Evolutionary conservation across 1,140 invertebrate genomes (phyloP).

Genomic region (Eulimnadia texana): DNA sequence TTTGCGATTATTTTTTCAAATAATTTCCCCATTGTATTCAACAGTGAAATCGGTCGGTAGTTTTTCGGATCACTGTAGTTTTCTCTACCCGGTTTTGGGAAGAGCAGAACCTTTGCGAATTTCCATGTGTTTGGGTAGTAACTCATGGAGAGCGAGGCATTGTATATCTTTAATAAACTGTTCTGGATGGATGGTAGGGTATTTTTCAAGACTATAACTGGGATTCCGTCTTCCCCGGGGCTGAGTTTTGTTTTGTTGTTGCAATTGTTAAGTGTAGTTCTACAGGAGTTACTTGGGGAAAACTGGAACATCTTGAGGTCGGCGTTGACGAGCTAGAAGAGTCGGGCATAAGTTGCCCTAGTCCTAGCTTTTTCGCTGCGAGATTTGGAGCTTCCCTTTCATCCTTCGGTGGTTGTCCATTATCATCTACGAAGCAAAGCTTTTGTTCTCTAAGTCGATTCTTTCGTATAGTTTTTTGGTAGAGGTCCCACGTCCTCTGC

Average conservation of each 20-base stretch:
- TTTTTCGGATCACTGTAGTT: not conserved
- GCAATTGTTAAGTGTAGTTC: not conserved
- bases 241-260: not conserved
- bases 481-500: not conserved
- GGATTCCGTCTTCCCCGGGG: not conserved
- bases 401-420: not conserved
- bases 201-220: not conserved
- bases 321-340: no score
- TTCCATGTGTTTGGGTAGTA: not conserved
- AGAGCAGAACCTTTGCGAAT: not conserved
- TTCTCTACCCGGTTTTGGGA: not conserved
- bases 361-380: not conserved
- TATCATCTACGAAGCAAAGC: not conserved
- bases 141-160: not conserved
- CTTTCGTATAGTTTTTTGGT: not conserved
- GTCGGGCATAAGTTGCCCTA: not conserved
- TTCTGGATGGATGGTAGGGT: not conserved
- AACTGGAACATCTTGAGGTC: not conserved
- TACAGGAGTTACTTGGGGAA: not conserved
- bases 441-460: not conserved
- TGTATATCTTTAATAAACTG: slow-evolving; percentile 1
- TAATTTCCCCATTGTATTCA: not conserved
- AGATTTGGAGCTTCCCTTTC: not conserved
- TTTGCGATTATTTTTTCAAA: not conserved
- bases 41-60: not conserved